Base-by-base conservation (phyloP, 2,113 vertebrate species). In the Eulacestoma nigropectus region DNA sequence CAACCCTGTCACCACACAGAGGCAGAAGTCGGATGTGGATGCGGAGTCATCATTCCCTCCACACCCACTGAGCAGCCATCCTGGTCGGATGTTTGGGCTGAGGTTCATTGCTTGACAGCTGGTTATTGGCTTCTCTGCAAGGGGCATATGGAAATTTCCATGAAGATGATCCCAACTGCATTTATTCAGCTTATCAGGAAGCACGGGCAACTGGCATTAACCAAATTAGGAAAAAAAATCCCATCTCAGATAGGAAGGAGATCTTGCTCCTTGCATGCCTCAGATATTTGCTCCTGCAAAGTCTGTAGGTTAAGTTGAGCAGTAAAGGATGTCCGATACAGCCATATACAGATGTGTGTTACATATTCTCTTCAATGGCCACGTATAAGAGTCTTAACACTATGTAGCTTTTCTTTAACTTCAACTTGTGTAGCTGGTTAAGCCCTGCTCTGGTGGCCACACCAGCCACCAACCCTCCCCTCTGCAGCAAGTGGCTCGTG, bases 61-160 rank as follows among this genome's bases (percentile, higher is more conserved):
- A 47, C 22, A 35, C 16, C 55, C 79, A 74, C 53, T 87, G 56
- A 85, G 41, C 75, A 92, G 59, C 63, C 15, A 0, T 46, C 79
- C 63, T 73, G 68, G 46, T 33, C 0, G 50, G 70, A 19, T 65
- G 59, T 92, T 94, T 62, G 67, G 37, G 83, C 50, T 86, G 82
- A 88, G 72, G 94, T 96, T 97, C 94, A 80, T 77, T 90, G 94
- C 76, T 13, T 87, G 94, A 94, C 94, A 97, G 96, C 94, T 96
- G 95, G 90, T 96, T 96, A 95, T 97, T 96, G 83, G 46, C 86
- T 95, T 95, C 96, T 80, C 95, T 55, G 82, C 79, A 88, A 94
- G 92, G 79, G 88, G 85, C 42, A 63, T 29, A 32, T 74, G 88
- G 92, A 93, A 96, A 93, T 93, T 86, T 90, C 94, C 92, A 88